Percentiles rank a stretch among this genome's conserved stretches.
phyloP scores from a whole-genome alignment of 2,797 vertebrate genomes.

The Glossophaga mutica region DNA sequence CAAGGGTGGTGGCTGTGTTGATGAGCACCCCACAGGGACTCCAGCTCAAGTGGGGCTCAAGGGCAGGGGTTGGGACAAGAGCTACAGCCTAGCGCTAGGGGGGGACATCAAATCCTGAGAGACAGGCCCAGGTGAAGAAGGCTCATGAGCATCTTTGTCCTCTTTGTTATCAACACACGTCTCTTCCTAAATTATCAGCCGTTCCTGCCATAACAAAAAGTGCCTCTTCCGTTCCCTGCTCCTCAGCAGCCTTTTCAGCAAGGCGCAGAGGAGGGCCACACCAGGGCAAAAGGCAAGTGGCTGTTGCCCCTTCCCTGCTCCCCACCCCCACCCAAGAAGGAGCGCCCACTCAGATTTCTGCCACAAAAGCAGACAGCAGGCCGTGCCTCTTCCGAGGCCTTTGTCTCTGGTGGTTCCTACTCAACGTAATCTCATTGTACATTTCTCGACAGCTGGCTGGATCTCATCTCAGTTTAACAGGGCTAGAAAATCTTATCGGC shows the following conservation, averaged over 20 bases:
- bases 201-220: background rate
- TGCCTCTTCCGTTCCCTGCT: background rate
- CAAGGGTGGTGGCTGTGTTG: background rate
- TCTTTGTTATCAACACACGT: constrained; percentile 41
- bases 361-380: constrained; percentile 53
- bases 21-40: background rate
- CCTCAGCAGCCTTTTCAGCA: background rate
- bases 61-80: background rate
- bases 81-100: background rate
- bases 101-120: background rate
- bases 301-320: background rate
- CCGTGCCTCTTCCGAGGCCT: constrained; percentile 50
- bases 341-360: constrained; percentile 36
- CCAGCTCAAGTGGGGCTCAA: background rate
- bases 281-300: background rate
- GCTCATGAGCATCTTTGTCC: constrained; percentile 1
- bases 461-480: constrained; percentile 63
- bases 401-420: constrained; percentile 66
- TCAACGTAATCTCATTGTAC: constrained; percentile 56
- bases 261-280: background rate
- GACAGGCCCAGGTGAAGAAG: background rate
- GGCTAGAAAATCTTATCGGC: constrained; percentile 57
- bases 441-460: constrained; percentile 70
- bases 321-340: constrained; percentile 32
- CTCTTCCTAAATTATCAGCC: background rate